Evolutionary conservation across 2,113 vertebrate species (phyloP).

Genomic region (Noturus placidus): DNA sequence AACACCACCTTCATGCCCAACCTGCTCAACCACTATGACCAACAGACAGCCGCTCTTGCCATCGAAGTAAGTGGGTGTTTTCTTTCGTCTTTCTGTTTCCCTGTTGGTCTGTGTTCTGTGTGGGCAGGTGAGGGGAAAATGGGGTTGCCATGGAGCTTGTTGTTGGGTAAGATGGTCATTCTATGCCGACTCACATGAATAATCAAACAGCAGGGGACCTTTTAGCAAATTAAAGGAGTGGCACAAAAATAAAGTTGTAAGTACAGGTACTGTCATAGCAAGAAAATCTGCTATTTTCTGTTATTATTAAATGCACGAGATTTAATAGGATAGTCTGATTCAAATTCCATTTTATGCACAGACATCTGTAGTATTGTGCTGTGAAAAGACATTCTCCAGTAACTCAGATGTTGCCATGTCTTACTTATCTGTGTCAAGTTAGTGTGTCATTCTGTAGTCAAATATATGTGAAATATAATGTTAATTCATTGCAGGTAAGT

Average conservation of each 20-base stretch:
- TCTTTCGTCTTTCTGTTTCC: conserved; percentile 5
- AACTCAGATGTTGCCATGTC: neutral
- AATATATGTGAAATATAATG: neutral
- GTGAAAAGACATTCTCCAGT: neutral
- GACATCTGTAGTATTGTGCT: too few species aligned
- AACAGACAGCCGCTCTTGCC: conserved; percentile 92
- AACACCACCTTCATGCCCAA: conserved; percentile 99
- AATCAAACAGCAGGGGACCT: conserved; percentile 4
- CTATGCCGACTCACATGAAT: conserved; percentile 26
- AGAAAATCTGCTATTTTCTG: neutral
- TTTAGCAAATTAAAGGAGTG: neutral
- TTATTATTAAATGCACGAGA: neutral
- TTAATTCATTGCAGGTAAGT: neutral
- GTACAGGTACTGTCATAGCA: too few species aligned
- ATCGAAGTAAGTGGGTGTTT: conserved; percentile 86
- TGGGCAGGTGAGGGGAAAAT: conserved; percentile 28
- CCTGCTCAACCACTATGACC: conserved; percentile 96
- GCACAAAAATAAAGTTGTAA: neutral
- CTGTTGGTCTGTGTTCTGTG: conserved; percentile 5
- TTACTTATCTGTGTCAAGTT: neutral
- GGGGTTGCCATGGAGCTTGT: conserved; percentile 49
- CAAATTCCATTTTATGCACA: neutral
- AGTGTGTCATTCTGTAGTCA: neutral
- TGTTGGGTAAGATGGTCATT: conserved; percentile 32
- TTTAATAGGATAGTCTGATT: neutral